phyloP scores from a whole-genome alignment of 2,888 invertebrate species.

The Pristionchus maxplancki region DNA sequence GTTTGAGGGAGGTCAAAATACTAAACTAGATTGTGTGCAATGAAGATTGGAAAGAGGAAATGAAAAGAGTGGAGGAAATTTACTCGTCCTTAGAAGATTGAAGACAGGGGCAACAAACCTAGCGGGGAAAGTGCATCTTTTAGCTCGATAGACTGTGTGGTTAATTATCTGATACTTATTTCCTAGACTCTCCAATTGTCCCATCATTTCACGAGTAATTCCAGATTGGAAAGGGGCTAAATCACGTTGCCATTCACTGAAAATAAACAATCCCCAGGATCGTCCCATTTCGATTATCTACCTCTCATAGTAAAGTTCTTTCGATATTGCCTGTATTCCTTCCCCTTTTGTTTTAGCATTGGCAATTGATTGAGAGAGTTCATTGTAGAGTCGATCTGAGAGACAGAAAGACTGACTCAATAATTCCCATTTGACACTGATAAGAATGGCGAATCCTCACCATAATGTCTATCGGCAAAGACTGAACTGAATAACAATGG shows the following conservation, averaged over 20 bases:
- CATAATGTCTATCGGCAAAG: background rate
- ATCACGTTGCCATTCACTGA: constrained; percentile 39
- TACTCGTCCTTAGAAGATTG: background rate
- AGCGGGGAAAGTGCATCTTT: constrained; percentile 22
- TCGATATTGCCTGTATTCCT: background rate
- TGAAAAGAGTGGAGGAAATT: constrained; percentile 8
- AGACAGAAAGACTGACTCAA: background rate
- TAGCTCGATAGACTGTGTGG: constrained; percentile 43
- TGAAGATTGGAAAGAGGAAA: background rate
- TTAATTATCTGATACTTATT: constrained; percentile 49
- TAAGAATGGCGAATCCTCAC: background rate
- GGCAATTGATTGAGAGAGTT: background rate
- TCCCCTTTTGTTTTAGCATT: background rate
- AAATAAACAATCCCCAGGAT: background rate
- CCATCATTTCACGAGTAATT: constrained; percentile 30
- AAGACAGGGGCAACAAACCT: constrained; percentile 30
- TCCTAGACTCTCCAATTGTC: background rate
- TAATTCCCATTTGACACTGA: background rate
- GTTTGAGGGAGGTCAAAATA: background rate
- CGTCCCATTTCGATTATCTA: background rate
- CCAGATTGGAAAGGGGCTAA: constrained; percentile 35
- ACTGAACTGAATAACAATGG: constrained; percentile 24
- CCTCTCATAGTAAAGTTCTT: constrained; percentile 8
- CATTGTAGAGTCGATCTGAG: constrained; percentile 26
- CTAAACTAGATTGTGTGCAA: background rate